phyloP scores from a whole-genome alignment of 2,888 invertebrate species.

The Dorcus parallelipipedus region DNA sequence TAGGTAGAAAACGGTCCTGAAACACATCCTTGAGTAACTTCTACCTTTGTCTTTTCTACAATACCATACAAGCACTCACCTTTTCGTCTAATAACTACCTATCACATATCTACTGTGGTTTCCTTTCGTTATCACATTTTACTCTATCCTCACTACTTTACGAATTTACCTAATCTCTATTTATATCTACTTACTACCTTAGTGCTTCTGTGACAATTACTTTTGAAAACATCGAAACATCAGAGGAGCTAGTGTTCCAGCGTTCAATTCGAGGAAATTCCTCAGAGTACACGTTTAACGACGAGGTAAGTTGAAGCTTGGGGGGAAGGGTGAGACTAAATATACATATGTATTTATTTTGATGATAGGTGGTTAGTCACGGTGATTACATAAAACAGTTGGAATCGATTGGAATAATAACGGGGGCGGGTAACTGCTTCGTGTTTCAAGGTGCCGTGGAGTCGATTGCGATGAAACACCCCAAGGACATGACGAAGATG shows the following conservation, averaged over 20 bases:
- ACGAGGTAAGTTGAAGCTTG: constrained; percentile 59
- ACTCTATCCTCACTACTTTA: no score
- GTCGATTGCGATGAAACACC: constrained; percentile 99
- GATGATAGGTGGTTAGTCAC: constrained; percentile 71
- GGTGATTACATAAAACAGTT: constrained; percentile 81
- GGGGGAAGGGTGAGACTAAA: background rate
- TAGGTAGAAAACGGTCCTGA: no score
- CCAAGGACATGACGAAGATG: constrained; percentile 93
- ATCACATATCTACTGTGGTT: background rate
- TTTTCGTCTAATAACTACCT: no score
- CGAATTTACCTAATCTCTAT: no score
- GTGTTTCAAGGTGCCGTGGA: constrained; percentile 99
- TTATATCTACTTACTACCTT: no score
- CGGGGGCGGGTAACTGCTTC: constrained; percentile 98
- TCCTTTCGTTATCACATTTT: constrained; percentile 2
- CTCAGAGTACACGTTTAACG: constrained; percentile 92
- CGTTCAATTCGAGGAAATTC: constrained; percentile 87
- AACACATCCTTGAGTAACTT: no score
- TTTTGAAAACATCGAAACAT: constrained; percentile 77
- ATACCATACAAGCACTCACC: no score
- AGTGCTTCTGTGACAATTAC: constrained; percentile 96
- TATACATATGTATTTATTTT: background rate
- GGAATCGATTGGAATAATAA: constrained; percentile 94
- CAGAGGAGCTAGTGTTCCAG: constrained; percentile 78
- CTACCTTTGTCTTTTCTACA: no score